Evolutionary conservation across 2,797 vertebrate species (phyloP).

Genomic region (Sarcoramphus papa): DNA sequence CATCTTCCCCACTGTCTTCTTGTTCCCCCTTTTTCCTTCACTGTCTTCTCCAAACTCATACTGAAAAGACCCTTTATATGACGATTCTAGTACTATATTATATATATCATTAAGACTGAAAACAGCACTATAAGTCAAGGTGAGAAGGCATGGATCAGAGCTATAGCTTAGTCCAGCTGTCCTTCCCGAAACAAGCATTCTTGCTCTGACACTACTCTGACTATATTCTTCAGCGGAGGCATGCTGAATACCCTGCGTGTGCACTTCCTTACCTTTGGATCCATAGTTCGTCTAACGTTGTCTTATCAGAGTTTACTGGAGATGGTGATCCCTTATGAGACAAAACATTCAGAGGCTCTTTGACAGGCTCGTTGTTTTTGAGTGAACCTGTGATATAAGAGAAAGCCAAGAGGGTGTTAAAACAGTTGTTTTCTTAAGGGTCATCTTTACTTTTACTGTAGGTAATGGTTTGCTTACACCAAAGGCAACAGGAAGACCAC

Average conservation of each 20-base stretch:
- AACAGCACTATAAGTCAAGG: background rate
- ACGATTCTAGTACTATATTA: rapidly evolving
- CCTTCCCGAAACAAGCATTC: background rate
- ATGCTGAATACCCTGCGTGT: rapidly evolving
- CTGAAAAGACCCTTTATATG: background rate
- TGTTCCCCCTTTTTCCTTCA: background rate
- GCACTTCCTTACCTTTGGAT: constrained; percentile 57
- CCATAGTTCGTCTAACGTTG: background rate
- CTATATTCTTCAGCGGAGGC: background rate
- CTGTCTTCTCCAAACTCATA: background rate
- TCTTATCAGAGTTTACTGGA: background rate
- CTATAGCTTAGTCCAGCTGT: background rate
- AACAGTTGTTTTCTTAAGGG: background rate
- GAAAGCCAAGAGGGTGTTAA: constrained; percentile 15
- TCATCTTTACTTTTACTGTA: background rate
- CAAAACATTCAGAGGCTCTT: constrained; percentile 18
- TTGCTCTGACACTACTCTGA: background rate
- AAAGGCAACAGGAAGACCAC: background rate
- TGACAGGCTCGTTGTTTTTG: constrained; percentile 21
- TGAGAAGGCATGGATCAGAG: background rate
- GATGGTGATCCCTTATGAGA: background rate
- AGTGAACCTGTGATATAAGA: constrained; percentile 48
- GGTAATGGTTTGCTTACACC: background rate
- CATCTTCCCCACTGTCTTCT: background rate
- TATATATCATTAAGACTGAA: background rate